Conservation (phyloP, 2,797 vertebrate genomes). For the Glossophaga mutica region DNA sequence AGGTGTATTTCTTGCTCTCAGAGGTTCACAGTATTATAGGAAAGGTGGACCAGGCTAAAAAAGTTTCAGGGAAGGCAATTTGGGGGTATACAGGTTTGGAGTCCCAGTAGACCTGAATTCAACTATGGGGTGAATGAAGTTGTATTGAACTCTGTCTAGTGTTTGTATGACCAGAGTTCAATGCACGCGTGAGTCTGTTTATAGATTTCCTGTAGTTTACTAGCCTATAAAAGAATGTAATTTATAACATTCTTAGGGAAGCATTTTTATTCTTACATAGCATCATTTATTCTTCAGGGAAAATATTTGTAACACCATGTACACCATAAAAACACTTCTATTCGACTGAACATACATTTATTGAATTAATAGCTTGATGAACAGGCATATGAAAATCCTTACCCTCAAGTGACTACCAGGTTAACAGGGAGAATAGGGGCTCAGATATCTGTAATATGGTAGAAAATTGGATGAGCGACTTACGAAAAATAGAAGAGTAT, state of each 20-base stretch:
- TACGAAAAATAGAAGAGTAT: neutral
- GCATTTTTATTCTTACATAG: neutral
- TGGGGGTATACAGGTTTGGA: neutral
- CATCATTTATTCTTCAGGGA: neutral
- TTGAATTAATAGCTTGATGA: neutral
- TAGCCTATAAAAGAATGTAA: neutral
- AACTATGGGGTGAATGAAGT: neutral
- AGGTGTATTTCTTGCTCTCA: neutral
- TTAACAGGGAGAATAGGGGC: neutral
- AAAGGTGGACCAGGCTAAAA: neutral
- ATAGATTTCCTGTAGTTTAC: neutral
- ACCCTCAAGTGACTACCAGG: neutral
- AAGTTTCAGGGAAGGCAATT: neutral
- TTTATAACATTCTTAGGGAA: neutral
- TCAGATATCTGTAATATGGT: neutral
- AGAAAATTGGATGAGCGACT: neutral
- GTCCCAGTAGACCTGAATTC: neutral
- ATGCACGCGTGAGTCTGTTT: neutral
- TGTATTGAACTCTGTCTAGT: neutral
- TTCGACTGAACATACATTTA: neutral
- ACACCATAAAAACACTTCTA: neutral
- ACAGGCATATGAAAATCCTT: neutral
- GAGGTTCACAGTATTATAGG: neutral
- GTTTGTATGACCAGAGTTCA: neutral
- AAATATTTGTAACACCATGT: neutral